Conservation (phyloP, 2,888 invertebrate genomes). For the Laothoe populi region DNA sequence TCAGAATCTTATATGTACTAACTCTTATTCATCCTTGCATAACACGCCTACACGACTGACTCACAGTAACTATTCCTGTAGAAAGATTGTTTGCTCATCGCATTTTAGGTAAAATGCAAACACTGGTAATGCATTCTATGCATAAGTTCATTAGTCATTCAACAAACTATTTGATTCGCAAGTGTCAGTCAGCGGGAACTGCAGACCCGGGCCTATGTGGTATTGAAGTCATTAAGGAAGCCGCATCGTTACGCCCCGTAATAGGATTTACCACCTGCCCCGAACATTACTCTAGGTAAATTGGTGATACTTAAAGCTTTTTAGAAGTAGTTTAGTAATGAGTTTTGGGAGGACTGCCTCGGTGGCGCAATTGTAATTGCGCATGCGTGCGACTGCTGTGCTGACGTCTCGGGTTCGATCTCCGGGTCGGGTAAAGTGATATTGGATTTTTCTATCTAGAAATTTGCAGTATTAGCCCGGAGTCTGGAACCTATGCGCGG, state of each 20-base stretch:
- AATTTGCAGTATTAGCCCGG: too few species aligned
- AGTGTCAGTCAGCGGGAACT: constrained; percentile 58
- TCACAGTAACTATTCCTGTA: background rate
- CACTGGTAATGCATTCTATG: constrained; percentile 1
- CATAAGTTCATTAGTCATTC: constrained; percentile 43
- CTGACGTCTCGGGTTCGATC: too few species aligned
- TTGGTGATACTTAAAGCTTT: too few species aligned
- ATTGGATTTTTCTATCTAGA: too few species aligned
- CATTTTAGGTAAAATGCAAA: constrained; percentile 3
- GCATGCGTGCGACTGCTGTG: too few species aligned
- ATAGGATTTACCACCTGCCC: constrained; percentile 68
- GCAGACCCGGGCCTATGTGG: constrained; percentile 47
- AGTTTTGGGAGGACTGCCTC: too few species aligned
- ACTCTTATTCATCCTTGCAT: background rate
- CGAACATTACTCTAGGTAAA: constrained; percentile 35
- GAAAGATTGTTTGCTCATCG: background rate
- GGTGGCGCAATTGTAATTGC: too few species aligned
- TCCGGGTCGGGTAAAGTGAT: too few species aligned
- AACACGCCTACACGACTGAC: constrained; percentile 5
- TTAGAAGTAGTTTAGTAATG: too few species aligned
- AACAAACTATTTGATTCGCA: constrained; percentile 38
- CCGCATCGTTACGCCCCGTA: constrained; percentile 66
- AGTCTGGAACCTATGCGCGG: too few species aligned
- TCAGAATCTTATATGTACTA: background rate
- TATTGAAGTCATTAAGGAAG: constrained; percentile 76